Evolutionary conservation across 2,113 vertebrate species (phyloP), one percentile per base, ranked within the genome.

Genomic region (Nannobrachium achirus): DNA sequence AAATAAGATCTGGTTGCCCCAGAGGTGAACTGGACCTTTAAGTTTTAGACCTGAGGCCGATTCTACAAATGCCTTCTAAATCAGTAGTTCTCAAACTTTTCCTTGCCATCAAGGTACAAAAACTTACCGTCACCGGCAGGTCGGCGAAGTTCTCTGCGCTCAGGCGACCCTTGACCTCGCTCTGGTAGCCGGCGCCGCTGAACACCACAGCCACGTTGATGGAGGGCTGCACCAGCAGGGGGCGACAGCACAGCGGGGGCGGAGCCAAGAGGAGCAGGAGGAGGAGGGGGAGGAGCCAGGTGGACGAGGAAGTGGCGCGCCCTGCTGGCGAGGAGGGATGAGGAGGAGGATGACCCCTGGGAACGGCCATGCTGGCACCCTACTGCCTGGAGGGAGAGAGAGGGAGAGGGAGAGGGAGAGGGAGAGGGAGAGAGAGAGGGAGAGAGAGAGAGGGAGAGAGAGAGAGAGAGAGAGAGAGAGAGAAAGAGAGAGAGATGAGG

Each of bases 101-200:
- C n/a, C n/a, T n/a, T n/a, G n/a, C n/a, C n/a, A n/a, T n/a, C n/a
- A n/a, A n/a, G n/a, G n/a, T n/a, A n/a, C n/a, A n/a, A n/a, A n/a
- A n/a, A 25, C 20, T 25, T 76, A 99, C 95, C 86, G 97, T 95
- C 86, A 98, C 69, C 2, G 98, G 97, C 89, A 99, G 89, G 88
- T 95, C 95, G 50, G 95, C 85, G 81, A 98, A 98, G 93, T 94
- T 96, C 77, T 98, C 96, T 33, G 94, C 89, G 38, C 94, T 96
- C 71, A 99, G 92, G 10, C 91, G 95, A 78, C 92, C 92, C 39
- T 93, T 93, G 84, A 96, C 91, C 85, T 98, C 95, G 41, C 83
- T 85, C 11, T 93, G 93, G 46, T 93, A 94, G 78, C 93, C 92
- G 0, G 95, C 95, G 80, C 98, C 95, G 18, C 96, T 95, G 53